Evolutionary conservation across 2,888 invertebrate species (phyloP), one percentile per base, ranked within the genome.

Genomic region (Axea sp.): DNA sequence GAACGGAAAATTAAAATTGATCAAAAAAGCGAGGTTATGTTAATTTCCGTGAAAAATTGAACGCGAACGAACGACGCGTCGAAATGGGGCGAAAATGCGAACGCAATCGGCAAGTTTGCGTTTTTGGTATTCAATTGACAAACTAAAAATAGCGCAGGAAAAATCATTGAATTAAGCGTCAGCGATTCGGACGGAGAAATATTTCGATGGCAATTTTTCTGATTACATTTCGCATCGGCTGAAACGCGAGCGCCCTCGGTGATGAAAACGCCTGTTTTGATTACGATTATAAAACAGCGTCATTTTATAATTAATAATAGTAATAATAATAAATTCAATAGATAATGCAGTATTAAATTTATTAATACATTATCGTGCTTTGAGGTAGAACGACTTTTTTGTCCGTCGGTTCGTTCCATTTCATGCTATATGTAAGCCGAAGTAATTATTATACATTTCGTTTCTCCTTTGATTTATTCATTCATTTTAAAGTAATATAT

Each of bases 381-480:
- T 59, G 68, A 59, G 51, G 51, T 45, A 19, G 59, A 49, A 33
- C 53, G 28, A 41, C 49, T 59, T 69, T 49, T 57, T 57, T 51
- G 22, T 30, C 31, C 47, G 51, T 31, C 17, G 49, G 30, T 28
- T 53, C 53, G 43, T 45, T 53, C 19, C 60, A 59, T 68, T 59
- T 59, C 51, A 35, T 26, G 39, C 31, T 67, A 26, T 33, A 51
- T 68, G 67, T 59, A 59, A 68, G 17, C 41, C 39, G 11, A 51
- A 59, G 57, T 68, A 68, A 68, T 59, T 68, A 68, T 49, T 68
- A 49, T 68, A 57, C 57, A 59, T 59, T 65, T 57, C 49, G 47
- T 57, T 67, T 57, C 67, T 57, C 31, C 67, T 57, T 67, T 67
- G 67, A 47, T 67, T 67, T 57, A 57, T 67, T 57, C 57, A 28